A percentile compares a stretch with the other conserved stretches of the same genome.
These are phyloP conservation scores for Apocheima hispidaria DNA, from an alignment of 2,888 invertebrate species.

Conservation along the genomic window DNA sequence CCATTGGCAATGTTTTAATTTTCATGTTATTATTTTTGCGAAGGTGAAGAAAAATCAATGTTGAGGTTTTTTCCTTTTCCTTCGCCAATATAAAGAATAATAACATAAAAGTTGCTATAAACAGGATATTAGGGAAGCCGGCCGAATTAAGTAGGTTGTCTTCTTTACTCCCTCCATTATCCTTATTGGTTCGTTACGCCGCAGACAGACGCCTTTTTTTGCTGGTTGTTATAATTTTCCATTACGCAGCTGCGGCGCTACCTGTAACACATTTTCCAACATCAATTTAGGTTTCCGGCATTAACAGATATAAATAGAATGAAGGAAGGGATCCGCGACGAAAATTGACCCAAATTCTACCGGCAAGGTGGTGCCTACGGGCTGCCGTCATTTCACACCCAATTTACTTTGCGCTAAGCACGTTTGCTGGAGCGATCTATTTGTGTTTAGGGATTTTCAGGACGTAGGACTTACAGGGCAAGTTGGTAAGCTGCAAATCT, in stretches of 20 bases:
- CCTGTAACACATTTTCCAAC: conserved; percentile 45
- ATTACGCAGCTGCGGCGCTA: conserved; percentile 17
- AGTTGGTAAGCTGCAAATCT: neutral
- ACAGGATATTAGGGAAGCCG: too few species aligned
- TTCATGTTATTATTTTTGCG: too few species aligned
- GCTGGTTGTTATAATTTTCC: conserved; percentile 4
- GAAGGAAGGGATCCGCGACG: conserved; percentile 57
- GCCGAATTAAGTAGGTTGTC: neutral
- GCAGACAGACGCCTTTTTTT: neutral
- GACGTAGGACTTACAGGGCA: neutral
- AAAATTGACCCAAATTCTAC: conserved; percentile 72
- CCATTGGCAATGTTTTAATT: too few species aligned
- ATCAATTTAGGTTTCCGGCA: conserved; percentile 50
- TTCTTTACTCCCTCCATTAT: neutral
- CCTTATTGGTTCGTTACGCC: conserved; percentile 9
- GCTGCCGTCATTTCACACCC: conserved; percentile 72
- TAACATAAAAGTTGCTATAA: too few species aligned
- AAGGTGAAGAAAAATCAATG: too few species aligned
- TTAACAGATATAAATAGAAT: conserved; percentile 57
- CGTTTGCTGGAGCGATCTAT: conserved; percentile 55
- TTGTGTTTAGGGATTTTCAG: conserved; percentile 39
- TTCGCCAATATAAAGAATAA: too few species aligned
- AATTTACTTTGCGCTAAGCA: conserved; percentile 67
- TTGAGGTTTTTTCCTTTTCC: too few species aligned
- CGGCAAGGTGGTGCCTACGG: conserved; percentile 54